Evolutionary conservation across 2,797 vertebrate genomes (phyloP).

Genomic region (Dicrostonyx torquatus): DNA sequence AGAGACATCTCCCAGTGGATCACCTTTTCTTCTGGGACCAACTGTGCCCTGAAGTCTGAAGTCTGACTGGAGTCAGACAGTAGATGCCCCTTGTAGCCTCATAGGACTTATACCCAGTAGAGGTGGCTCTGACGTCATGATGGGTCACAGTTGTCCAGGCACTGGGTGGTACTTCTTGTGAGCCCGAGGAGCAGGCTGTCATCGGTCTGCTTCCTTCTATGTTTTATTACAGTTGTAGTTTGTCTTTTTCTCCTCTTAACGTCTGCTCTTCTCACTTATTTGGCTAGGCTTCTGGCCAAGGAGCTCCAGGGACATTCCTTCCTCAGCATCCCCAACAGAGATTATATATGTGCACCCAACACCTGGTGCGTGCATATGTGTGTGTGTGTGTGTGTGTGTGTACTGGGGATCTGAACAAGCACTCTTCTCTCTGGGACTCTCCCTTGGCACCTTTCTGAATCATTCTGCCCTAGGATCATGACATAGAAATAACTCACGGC

Average conservation of each 20-base stretch:
- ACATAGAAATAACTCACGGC: background rate
- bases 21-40: background rate
- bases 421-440: background rate
- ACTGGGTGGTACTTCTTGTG: conserved; percentile 24
- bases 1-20: background rate
- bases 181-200: background rate
- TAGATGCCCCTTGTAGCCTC: background rate
- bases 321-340: background rate
- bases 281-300: background rate
- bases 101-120: background rate
- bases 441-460: background rate
- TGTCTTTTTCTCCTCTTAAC: background rate
- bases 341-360: background rate
- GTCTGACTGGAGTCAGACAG: background rate
- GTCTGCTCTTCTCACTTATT: background rate
- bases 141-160: background rate
- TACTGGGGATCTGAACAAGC: background rate
- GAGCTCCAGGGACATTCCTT: background rate
- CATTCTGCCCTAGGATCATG: background rate
- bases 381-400: too few species aligned
- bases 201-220: background rate
- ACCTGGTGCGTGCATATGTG: background rate
- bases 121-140: background rate
- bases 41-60: background rate
- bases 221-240: background rate